These are phyloP conservation scores for Metacarcinus magister DNA, from an alignment of 2,888 invertebrate species.

Conservation along the genomic window DNA sequence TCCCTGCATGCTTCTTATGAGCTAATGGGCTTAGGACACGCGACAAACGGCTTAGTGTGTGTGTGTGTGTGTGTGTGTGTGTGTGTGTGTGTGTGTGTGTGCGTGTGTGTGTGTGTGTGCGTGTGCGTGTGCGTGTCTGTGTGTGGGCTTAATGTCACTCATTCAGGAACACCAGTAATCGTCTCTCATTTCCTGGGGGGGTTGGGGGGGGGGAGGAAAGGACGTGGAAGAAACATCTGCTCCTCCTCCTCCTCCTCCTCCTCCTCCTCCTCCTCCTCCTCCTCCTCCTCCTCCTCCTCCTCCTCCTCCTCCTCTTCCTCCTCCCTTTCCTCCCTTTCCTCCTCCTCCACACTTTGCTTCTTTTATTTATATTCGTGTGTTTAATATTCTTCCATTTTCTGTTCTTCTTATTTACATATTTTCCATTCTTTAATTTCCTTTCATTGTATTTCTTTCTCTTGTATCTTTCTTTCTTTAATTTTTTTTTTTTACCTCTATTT, in stretches of 20 bases:
- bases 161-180: background rate
- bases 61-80: background rate
- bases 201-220: too few relatives aligned
- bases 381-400: background rate
- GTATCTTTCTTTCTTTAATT: background rate
- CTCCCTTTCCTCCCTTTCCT: background rate
- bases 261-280: background rate
- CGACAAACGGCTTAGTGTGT: background rate
- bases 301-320: background rate
- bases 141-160: conserved; percentile 22
- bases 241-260: background rate
- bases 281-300: background rate
- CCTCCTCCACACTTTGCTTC: background rate
- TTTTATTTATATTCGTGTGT: background rate
- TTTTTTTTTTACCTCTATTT: too few relatives aligned
- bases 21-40: background rate
- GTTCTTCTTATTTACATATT: background rate
- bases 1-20: background rate
- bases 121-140: conserved; percentile 36
- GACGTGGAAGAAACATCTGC: background rate
- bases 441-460: background rate
- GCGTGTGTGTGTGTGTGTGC: conserved; percentile 36
- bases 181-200: background rate
- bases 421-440: background rate
- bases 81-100: conserved; percentile 15